These are phyloP conservation scores for Neogale vison DNA, from an alignment of 2,113 vertebrate genomes.

Conservation along the genomic window DNA sequence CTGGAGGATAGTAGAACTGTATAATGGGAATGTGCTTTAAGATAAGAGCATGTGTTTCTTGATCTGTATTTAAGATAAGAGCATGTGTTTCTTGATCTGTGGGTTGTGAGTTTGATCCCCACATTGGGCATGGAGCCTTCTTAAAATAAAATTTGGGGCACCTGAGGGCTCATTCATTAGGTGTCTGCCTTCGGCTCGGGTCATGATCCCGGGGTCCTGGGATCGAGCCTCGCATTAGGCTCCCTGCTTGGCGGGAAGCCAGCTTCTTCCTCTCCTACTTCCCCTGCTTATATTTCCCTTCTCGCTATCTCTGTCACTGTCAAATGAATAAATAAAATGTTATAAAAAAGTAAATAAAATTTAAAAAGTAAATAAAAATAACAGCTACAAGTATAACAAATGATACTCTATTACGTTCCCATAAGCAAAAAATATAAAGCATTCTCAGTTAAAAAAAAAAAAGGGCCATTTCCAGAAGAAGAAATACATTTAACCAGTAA, in stretches of 20 bases:
- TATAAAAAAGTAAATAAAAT: background rate
- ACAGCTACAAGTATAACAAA: background rate
- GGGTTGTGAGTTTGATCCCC: background rate
- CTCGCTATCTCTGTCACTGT: no score
- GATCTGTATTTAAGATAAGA: background rate
- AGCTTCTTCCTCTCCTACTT: no score
- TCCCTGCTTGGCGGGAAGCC: no score
- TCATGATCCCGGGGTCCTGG: no score
- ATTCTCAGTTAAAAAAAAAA: background rate
- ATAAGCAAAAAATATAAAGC: background rate
- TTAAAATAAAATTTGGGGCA: background rate
- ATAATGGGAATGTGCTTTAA: background rate
- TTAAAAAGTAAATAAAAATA: background rate
- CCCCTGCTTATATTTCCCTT: no score
- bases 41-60: background rate
- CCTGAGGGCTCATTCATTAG: no score
- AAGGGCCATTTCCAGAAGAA: conserved; percentile 6
- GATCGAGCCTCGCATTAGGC: no score
- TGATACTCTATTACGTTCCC: background rate
- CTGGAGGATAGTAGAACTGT: background rate
- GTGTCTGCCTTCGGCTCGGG: no score
- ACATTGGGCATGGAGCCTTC: background rate
- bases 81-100: background rate
- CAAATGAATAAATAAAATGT: no score
- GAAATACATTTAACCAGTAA: background rate